Conservation (phyloP, 2,888 invertebrate genomes). For the Helobdella robusta region DNA sequence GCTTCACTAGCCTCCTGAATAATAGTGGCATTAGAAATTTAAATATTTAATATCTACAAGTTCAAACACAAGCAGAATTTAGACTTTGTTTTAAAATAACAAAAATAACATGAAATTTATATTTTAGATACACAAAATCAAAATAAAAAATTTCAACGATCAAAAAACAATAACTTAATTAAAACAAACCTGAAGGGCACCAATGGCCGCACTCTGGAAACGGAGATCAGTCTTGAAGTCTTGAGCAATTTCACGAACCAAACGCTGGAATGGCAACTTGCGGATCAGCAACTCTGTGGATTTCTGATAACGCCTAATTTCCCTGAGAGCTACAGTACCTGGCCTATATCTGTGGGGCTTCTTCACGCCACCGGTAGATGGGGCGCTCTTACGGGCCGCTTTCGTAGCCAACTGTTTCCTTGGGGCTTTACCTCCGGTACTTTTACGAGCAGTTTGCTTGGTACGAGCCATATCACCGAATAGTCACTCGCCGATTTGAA, state of each 20-base stretch:
- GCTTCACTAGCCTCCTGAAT: constrained; percentile 31
- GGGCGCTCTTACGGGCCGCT: constrained; percentile 50
- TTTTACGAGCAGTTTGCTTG: constrained; percentile 50
- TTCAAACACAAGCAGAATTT: neutral
- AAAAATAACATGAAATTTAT: too few relatives aligned
- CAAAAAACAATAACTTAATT: neutral
- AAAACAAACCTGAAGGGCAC: constrained; percentile 46
- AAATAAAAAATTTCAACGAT: too few relatives aligned
- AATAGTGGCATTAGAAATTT: too few relatives aligned
- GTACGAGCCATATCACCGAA: constrained; percentile 48
- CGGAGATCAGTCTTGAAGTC: constrained; percentile 50
- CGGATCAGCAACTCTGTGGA: constrained; percentile 49
- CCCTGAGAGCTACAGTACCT: constrained; percentile 50
- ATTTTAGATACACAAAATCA: too few relatives aligned
- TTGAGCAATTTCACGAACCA: constrained; percentile 50
- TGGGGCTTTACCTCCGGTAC: constrained; percentile 50
- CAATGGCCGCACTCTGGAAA: constrained; percentile 50
- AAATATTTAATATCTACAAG: too few relatives aligned
- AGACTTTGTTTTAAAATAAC: too few relatives aligned
- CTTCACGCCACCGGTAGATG: constrained; percentile 50
- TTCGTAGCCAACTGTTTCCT: constrained; percentile 50
- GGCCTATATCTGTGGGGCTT: constrained; percentile 50
- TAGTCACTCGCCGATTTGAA: too few relatives aligned
- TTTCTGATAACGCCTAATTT: constrained; percentile 50
- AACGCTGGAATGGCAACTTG: constrained; percentile 49